Conservation (phyloP, 2,888 invertebrate genomes). For the Leptura quadrifasciata region DNA sequence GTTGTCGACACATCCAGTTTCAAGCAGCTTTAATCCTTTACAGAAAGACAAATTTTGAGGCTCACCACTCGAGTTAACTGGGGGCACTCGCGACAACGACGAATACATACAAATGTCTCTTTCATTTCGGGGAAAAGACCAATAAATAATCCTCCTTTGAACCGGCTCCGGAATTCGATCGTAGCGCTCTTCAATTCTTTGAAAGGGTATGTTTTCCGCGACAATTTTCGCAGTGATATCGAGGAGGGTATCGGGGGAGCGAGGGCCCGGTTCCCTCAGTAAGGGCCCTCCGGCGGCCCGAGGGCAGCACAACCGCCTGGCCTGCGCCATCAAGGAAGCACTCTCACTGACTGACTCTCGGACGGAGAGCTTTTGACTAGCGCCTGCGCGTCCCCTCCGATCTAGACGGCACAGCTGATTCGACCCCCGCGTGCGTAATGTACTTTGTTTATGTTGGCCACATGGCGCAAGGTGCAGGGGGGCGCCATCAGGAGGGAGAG, state of each 20-base stretch:
- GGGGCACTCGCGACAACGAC: slow-evolving; percentile 80
- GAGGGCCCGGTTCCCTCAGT: slow-evolving; percentile 69
- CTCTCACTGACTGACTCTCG: slow-evolving; percentile 70
- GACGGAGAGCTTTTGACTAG: slow-evolving; percentile 32
- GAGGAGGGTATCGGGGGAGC: slow-evolving; percentile 83
- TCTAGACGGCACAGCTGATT: slow-evolving; percentile 71
- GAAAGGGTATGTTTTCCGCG: slow-evolving; percentile 90
- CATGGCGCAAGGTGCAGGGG: slow-evolving; percentile 74
- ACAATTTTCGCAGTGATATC: slow-evolving; percentile 90
- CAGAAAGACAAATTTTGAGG: slow-evolving; percentile 90
- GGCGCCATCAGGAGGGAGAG: slow-evolving; percentile 63
- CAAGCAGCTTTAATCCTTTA: slow-evolving; percentile 89
- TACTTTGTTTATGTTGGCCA: slow-evolving; percentile 76
- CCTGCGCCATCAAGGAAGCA: slow-evolving; percentile 71
- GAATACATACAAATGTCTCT: slow-evolving; percentile 94
- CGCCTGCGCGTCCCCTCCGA: slow-evolving; percentile 63
- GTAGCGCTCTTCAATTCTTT: slow-evolving; percentile 90
- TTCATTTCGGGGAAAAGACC: slow-evolving; percentile 92
- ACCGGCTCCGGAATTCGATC: slow-evolving; percentile 92
- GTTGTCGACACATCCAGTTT: slow-evolving; percentile 88
- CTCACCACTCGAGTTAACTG: slow-evolving; percentile 75
- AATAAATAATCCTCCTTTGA: slow-evolving; percentile 90
- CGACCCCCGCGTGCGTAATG: slow-evolving; percentile 73
- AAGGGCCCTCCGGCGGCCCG: slow-evolving; percentile 70
- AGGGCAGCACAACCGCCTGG: slow-evolving; percentile 75